A percentile compares a stretch with the other conserved stretches of the same genome.
Conservation (phyloP, 2,888 invertebrate genomes). For the Aleiodes leptofemur region DNA sequence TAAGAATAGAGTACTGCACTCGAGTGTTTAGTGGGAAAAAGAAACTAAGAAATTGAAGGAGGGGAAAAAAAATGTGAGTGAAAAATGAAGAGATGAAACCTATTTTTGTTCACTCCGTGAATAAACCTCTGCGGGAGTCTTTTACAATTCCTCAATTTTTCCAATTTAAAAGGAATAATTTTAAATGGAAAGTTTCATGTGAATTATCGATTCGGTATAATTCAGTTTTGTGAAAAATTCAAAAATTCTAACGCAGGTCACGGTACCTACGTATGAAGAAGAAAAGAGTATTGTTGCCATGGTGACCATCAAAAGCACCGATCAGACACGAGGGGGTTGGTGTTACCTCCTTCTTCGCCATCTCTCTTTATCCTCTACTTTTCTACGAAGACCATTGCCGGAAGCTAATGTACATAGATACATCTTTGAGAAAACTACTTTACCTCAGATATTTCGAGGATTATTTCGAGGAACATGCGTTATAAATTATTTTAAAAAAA, state of each 20-base stretch:
- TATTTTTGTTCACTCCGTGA: conserved; percentile 16
- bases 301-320: conserved; percentile 70
- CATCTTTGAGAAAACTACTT: conserved; percentile 7
- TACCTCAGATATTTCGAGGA: conserved; percentile 6
- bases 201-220: conserved; percentile 8
- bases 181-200: background rate
- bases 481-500: background rate
- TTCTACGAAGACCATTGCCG: conserved; percentile 60
- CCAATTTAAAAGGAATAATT: conserved; percentile 1
- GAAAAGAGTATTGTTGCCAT: conserved; percentile 60
- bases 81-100: conserved; percentile 26
- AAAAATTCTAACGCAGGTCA: conserved; percentile 3
- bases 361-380: conserved; percentile 63
- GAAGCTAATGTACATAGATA: conserved; percentile 20
- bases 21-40: conserved; percentile 32
- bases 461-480: background rate
- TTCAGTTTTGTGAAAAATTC: conserved; percentile 10
- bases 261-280: conserved; percentile 27
- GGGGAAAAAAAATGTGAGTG: background rate
- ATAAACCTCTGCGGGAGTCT: conserved; percentile 17
- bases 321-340: conserved; percentile 65
- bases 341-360: conserved; percentile 35
- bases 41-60: conserved; percentile 29
- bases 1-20: conserved; percentile 14
- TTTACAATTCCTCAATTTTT: conserved; percentile 16